Conservation (phyloP, 2,113 vertebrate genomes). For the Loxodonta africana region DNA sequence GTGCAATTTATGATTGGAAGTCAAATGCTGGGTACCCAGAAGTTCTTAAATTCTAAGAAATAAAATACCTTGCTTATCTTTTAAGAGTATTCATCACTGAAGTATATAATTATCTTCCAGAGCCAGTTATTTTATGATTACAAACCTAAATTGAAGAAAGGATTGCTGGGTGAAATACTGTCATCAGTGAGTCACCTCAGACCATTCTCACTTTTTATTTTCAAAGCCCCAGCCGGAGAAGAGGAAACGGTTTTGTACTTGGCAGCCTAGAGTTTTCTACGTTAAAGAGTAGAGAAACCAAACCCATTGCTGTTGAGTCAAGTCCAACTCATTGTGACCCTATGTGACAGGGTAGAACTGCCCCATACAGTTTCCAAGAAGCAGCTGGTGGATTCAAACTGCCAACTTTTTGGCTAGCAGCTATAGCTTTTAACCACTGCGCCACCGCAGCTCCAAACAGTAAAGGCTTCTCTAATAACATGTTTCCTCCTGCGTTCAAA, state of each 20-base stretch:
- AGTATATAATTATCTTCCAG: neutral
- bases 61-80: neutral
- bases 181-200: slow-evolving; percentile 10
- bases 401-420: no score
- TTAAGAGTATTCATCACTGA: neutral
- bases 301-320: no score
- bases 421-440: no score
- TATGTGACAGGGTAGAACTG: no score
- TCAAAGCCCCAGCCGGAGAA: neutral
- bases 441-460: no score
- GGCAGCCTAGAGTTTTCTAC: neutral
- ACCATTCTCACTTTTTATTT: slow-evolving; percentile 43
- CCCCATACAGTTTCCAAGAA: no score
- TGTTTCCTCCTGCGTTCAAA: slow-evolving; percentile 40
- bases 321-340: no score
- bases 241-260: neutral
- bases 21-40: slow-evolving; percentile 28
- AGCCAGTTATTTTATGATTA: slow-evolving; percentile 44
- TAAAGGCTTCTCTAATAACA: neutral
- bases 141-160: slow-evolving; percentile 44
- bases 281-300: neutral
- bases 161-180: slow-evolving; percentile 6
- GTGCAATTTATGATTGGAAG: neutral
- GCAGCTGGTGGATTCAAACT: no score
- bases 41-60: slow-evolving; percentile 52